These are phyloP conservation scores for Xylota sylvarum DNA, from an alignment of 2,888 invertebrate species.

Conservation along the genomic window DNA sequence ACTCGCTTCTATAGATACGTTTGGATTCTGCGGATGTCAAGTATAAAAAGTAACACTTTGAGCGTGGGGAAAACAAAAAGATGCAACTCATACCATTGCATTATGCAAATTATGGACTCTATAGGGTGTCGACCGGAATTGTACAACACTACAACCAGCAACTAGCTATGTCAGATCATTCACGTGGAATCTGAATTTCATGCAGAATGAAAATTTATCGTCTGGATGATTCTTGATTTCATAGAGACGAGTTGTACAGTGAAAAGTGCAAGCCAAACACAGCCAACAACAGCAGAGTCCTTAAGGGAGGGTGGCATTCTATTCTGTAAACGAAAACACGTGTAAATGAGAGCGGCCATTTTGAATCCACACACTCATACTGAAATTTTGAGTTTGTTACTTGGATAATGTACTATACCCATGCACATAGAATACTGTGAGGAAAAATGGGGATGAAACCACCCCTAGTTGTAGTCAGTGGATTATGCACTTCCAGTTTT, in stretches of 20 bases:
- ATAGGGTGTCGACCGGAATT: slow-evolving; percentile 36
- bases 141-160: slow-evolving; percentile 20
- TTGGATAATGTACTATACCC: slow-evolving; percentile 30
- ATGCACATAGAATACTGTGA: slow-evolving; percentile 31
- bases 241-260: slow-evolving; percentile 7
- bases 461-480: slow-evolving; percentile 62
- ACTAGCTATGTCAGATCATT: slow-evolving; percentile 27
- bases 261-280: slow-evolving; percentile 43
- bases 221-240: slow-evolving; percentile 54
- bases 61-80: slow-evolving; percentile 22
- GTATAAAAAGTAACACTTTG: slow-evolving; percentile 19
- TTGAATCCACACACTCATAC: slow-evolving; percentile 66
- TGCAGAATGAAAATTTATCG: slow-evolving; percentile 60
- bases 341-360: slow-evolving; percentile 75
- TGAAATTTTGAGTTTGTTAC: slow-evolving; percentile 19
- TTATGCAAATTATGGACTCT: slow-evolving; percentile 61
- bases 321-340: slow-evolving; percentile 60
- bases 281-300: slow-evolving; percentile 1
- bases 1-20: slow-evolving; percentile 24
- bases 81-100: slow-evolving; percentile 50
- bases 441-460: slow-evolving; percentile 55
- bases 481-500: slow-evolving; percentile 71
- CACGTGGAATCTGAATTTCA: slow-evolving; percentile 46
- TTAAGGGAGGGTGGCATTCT: slow-evolving; percentile 32
- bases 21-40: slow-evolving; percentile 60